phyloP scores from a whole-genome alignment of 92 coral and sea anemone genomes.

The Parazoanthus darwini region DNA sequence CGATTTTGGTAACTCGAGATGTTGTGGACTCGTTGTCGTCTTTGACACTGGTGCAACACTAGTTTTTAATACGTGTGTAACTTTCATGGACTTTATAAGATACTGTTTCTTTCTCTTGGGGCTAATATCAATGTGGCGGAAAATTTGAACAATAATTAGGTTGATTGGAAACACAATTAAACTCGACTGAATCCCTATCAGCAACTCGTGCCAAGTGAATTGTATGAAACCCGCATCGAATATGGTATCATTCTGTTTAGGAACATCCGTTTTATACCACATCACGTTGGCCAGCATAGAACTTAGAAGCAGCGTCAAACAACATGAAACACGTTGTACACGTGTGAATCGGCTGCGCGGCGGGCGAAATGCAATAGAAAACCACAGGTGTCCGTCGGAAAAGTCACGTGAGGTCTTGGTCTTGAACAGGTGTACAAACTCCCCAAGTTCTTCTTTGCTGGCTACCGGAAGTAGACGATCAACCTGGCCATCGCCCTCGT shows the following conservation, averaged over 20 bases:
- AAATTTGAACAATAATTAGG: slow-evolving; percentile 79
- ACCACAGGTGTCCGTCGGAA: slow-evolving; percentile 95
- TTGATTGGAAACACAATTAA: slow-evolving; percentile 93
- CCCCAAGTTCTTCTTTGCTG: slow-evolving; percentile 90
- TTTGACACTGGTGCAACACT: slow-evolving; percentile 10
- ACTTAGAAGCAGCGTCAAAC: slow-evolving; percentile 83
- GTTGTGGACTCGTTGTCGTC: not conserved
- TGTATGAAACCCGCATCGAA: slow-evolving; percentile 80
- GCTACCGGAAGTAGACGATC: slow-evolving; percentile 91
- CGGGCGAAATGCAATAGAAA: slow-evolving; percentile 95
- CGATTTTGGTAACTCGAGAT: not conserved
- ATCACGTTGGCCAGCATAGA: slow-evolving; percentile 91
- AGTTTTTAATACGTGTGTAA: not conserved
- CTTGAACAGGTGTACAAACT: slow-evolving; percentile 85
- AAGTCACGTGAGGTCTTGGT: slow-evolving; percentile 88
- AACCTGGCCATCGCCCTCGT: slow-evolving; percentile 98
- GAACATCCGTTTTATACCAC: slow-evolving; percentile 68
- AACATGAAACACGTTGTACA: slow-evolving; percentile 92
- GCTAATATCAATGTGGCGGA: slow-evolving; percentile 74
- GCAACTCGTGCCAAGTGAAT: slow-evolving; percentile 82
- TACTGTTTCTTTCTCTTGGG: slow-evolving; percentile 71
- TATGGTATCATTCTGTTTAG: slow-evolving; percentile 65
- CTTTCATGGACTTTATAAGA: slow-evolving; percentile 37
- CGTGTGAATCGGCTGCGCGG: slow-evolving; percentile 95
- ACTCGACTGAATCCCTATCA: slow-evolving; percentile 90